These are phyloP conservation scores for Cottoperca gobio DNA, from an alignment of 2,797 vertebrate species.

Conservation along the genomic window DNA sequence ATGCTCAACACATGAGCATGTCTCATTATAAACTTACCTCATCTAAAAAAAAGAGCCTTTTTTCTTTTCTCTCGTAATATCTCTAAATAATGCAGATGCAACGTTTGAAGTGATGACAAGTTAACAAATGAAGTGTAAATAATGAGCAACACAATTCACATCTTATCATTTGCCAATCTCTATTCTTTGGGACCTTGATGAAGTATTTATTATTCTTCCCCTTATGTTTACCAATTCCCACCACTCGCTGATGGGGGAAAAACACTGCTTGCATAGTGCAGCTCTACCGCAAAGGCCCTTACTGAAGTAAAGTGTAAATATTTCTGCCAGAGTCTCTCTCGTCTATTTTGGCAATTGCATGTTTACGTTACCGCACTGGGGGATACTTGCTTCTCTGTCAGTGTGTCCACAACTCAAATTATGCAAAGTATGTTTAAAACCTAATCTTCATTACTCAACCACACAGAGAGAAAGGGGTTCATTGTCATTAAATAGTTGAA, in stretches of 20 bases:
- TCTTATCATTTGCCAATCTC: conserved; percentile 61
- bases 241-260: conserved; percentile 54
- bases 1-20: conserved; percentile 31
- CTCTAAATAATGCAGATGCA: conserved; percentile 39
- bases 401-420: conserved; percentile 54
- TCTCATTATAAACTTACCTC: conserved; percentile 31
- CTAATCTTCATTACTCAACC: conserved; percentile 65
- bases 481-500: conserved; percentile 32
- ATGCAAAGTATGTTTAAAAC: conserved; percentile 72
- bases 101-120: conserved; percentile 28
- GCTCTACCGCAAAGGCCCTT: conserved; percentile 32
- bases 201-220: conserved; percentile 78
- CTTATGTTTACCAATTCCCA: conserved; percentile 73
- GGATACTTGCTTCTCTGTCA: conserved; percentile 50
- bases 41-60: conserved; percentile 30
- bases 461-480: conserved; percentile 20
- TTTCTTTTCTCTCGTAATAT: conserved; percentile 8
- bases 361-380: conserved; percentile 64
- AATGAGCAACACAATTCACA: conserved; percentile 64
- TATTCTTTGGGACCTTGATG: conserved; percentile 64
- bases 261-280: conserved; percentile 41
- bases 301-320: conserved; percentile 67
- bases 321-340: conserved; percentile 60
- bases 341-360: conserved; percentile 57
- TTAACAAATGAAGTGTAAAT: conserved; percentile 58